Base-by-base conservation (phyloP, 2,113 vertebrate species). In the Dendropsophus ebraccatus region DNA sequence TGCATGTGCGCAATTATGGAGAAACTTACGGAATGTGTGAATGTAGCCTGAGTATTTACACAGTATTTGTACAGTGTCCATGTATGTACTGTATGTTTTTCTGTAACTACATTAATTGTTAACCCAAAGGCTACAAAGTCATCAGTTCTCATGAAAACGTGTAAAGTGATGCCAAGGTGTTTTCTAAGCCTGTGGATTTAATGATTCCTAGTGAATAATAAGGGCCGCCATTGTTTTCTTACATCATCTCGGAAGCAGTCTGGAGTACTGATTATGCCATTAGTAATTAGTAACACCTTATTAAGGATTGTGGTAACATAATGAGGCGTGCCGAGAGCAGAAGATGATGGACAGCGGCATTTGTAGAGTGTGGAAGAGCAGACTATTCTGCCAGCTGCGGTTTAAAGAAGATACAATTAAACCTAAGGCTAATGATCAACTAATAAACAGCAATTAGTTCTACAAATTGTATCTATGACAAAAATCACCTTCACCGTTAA, bases 281-380 rank as follows among this genome's bases (percentile, higher is more conserved):
- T 80, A 70, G 54, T 80, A 80, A 80, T 80, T 80, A 80, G 77
- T 80, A 80, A 80, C 77, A 80, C 77, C 77, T 80, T 60, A 80
- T 80, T 80, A 80, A 62, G 77, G 35, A 80, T 62, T 80, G 77
- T 62, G 77, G 54, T 80, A 80, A 62, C 77, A 80, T 80, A 80
- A 80, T 62, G 77, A 80, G 56, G 50, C 56, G 28, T 80, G 77
- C 77, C 41, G 54, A 80, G 54, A 25, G 21, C 8, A 58, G 77
- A 56, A 62, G 35, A 60, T 62, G 77, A 80, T 62, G 77, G 77
- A 62, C 77, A 45, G 77, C 77, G 5, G 37, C 54, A 25, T 62
- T 54, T 80, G 32, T 60, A 16, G 23, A 58, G 52, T n/a, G 30
- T 50, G n/a, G 32, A 62, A 45, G 77, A 80, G 45, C 77, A 80